Conservation (phyloP, 2,797 vertebrate genomes). For the Leptatherina wallacei region DNA sequence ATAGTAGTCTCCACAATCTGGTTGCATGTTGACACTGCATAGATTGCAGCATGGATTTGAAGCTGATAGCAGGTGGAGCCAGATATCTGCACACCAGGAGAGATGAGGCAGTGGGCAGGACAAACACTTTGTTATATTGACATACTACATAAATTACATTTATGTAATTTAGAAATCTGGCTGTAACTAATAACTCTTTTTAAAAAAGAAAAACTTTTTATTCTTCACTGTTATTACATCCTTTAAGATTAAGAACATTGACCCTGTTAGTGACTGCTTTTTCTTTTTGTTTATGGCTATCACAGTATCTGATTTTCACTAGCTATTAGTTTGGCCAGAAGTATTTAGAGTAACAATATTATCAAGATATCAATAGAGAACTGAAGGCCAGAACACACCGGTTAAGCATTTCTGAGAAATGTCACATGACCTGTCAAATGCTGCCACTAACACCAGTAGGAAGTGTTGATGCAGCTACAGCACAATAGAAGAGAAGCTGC, state of each 20-base stretch:
- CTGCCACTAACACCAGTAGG: no score
- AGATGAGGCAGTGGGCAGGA: background rate
- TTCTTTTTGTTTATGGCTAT: background rate
- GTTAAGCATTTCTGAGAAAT: no score
- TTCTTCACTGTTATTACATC: background rate
- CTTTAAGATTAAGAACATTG: background rate
- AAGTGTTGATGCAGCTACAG: no score
- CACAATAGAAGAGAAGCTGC: no score
- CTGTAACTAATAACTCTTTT: background rate
- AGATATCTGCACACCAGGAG: background rate
- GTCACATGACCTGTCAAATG: no score
- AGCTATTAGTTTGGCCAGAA: background rate
- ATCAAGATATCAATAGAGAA: background rate
- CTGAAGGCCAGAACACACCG: no score
- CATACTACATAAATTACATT: no score
- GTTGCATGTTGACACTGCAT: background rate
- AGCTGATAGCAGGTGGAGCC: background rate
- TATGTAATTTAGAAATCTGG: background rate
- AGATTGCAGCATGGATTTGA: background rate
- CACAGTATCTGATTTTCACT: background rate
- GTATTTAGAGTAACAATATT: background rate
- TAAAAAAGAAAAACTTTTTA: no score
- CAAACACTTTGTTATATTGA: no score
- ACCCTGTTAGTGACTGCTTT: no score
- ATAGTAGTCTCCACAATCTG: background rate